These are phyloP conservation scores for Triplophysa tibetana DNA, from an alignment of 2,113 vertebrate genomes.

Conservation along the genomic window DNA sequence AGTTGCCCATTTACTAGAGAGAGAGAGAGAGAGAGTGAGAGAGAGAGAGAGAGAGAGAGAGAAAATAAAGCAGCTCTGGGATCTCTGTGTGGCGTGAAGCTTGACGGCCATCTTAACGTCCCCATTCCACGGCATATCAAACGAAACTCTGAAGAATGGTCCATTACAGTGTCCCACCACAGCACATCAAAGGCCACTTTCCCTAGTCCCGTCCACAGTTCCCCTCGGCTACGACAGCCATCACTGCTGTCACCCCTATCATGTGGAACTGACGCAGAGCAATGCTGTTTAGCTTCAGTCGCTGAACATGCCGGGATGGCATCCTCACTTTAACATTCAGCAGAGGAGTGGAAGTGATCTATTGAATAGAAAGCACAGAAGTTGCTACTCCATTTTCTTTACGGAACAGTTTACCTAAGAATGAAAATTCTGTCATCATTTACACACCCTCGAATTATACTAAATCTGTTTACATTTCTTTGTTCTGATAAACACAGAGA, in stretches of 20 bases:
- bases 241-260: conserved; percentile 27
- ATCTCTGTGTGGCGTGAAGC: conserved; percentile 21
- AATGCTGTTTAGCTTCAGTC: conserved; percentile 27
- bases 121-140: conserved; percentile 31
- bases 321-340: not conserved
- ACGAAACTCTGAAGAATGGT: conserved; percentile 26
- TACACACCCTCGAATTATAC: too few species aligned
- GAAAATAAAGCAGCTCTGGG: conserved; percentile 11
- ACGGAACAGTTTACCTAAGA: too few species aligned
- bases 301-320: not conserved
- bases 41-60: not conserved
- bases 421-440: too few species aligned
- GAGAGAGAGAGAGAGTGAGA: not conserved
- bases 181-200: conserved; percentile 39
- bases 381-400: too few species aligned
- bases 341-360: not conserved
- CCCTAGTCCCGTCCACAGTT: conserved; percentile 22
- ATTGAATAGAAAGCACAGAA: not conserved
- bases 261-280: conserved; percentile 21
- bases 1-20: conserved; percentile 1
- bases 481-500: too few species aligned
- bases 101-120: conserved; percentile 33
- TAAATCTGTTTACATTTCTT: too few species aligned
- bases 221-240: not conserved
- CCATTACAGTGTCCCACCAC: conserved; percentile 21